Conservation (phyloP, 2,797 vertebrate genomes). For the Pseudochromis fuscus region DNA sequence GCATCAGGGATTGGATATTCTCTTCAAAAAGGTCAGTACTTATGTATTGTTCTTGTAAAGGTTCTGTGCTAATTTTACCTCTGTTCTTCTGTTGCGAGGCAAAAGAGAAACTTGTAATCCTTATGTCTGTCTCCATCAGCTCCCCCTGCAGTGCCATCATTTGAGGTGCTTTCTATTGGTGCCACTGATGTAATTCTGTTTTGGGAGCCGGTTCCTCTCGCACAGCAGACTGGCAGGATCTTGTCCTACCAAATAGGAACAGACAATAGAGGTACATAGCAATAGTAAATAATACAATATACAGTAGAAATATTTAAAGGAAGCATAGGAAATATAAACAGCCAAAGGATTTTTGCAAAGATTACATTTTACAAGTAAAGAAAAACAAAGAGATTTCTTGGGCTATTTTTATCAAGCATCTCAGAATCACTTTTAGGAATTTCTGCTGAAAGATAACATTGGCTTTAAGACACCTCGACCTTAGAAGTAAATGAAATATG, state of each 20-base stretch:
- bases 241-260: conserved; percentile 73
- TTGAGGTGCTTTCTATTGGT: conserved; percentile 52
- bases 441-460: no score
- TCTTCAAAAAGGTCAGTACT: conserved; percentile 73
- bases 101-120: background rate
- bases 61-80: background rate
- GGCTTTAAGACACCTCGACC: no score
- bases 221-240: conserved; percentile 63
- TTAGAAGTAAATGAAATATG: no score
- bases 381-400: no score
- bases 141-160: conserved; percentile 63
- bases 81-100: conserved; percentile 7
- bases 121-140: conserved; percentile 56
- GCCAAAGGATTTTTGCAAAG: background rate
- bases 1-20: conserved; percentile 68
- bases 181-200: conserved; percentile 62
- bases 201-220: conserved; percentile 73
- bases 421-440: no score
- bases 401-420: no score
- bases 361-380: background rate
- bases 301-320: no score
- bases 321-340: no score
- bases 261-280: conserved; percentile 60
- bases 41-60: background rate
- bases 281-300: background rate